A percentile compares a stretch with the other conserved stretches of the same genome.
phyloP scores from a whole-genome alignment of 2,797 vertebrate genomes.

The Fistularia tabacaria region DNA sequence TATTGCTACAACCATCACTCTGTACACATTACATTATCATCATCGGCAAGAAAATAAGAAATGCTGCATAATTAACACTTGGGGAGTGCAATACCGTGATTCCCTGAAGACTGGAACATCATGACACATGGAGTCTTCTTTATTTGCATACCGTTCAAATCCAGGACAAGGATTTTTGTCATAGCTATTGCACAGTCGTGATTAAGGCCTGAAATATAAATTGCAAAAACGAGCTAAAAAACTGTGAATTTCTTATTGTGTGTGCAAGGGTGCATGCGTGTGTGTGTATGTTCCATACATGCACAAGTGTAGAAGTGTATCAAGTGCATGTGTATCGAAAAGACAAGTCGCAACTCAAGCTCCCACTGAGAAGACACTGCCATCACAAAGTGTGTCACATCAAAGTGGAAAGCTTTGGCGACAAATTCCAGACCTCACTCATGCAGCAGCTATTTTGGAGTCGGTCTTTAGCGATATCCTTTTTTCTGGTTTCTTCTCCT shows the following conservation, averaged over 20 bases:
- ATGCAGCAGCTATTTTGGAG: constrained; percentile 31
- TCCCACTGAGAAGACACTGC: constrained; percentile 37
- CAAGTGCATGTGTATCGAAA: constrained; percentile 7
- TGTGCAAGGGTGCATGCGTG: background rate
- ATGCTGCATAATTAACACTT: constrained; percentile 7
- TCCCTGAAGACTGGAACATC: constrained; percentile 6
- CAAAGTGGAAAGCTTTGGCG: constrained; percentile 41
- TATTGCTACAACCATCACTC: constrained; percentile 10
- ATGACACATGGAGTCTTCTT: constrained; percentile 6
- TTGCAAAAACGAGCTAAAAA: no score
- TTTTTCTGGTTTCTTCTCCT: constrained; percentile 40
- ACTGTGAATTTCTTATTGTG: background rate
- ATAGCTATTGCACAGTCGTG: no score
- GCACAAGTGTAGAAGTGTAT: background rate
- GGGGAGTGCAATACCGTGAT: background rate
- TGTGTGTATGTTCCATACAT: background rate
- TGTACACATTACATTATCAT: constrained; percentile 5
- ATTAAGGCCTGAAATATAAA: background rate
- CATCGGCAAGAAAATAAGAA: constrained; percentile 9
- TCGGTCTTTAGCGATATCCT: constrained; percentile 50
- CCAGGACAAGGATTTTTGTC: no score
- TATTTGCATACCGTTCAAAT: background rate
- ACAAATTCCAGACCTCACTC: constrained; percentile 45
- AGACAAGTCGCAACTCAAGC: constrained; percentile 29
- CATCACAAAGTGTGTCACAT: constrained; percentile 43